phyloP scores from a whole-genome alignment of 2,888 invertebrate genomes.

The Clusia tigrina region DNA sequence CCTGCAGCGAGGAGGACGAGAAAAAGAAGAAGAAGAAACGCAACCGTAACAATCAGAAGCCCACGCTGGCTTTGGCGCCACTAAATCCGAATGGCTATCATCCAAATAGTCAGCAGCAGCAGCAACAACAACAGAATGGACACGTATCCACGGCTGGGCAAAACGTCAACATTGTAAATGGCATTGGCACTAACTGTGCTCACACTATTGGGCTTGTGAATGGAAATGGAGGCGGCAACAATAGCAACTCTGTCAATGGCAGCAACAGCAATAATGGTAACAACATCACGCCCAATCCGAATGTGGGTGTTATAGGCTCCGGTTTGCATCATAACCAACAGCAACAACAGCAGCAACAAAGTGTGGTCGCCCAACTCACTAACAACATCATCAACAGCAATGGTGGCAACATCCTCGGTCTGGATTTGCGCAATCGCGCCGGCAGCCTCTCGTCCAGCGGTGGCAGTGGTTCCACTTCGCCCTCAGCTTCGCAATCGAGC shows the following conservation, averaged over 20 bases:
- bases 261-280: constrained; percentile 18
- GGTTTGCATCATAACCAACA: constrained; percentile 49
- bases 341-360: constrained; percentile 30
- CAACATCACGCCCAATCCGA: constrained; percentile 48
- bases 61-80: constrained; percentile 70
- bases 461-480: constrained; percentile 81
- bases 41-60: constrained; percentile 73
- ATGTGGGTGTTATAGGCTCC: constrained; percentile 60
- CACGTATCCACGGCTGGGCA: constrained; percentile 28
- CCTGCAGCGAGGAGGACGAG: constrained; percentile 66
- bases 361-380: constrained; percentile 37
- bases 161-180: constrained; percentile 28
- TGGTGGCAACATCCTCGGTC: constrained; percentile 47
- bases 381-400: constrained; percentile 45
- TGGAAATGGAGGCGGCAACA: constrained; percentile 35
- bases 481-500: constrained; percentile 78
- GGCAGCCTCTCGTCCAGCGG: constrained; percentile 81
- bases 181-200: constrained; percentile 26
- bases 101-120: constrained; percentile 53
- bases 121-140: constrained; percentile 36
- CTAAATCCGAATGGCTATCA: constrained; percentile 59
- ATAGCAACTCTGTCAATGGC: constrained; percentile 32
- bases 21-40: constrained; percentile 74
- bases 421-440: constrained; percentile 71
- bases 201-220: no score